Evolutionary conservation across 2,113 vertebrate species (phyloP).

Genomic region (Melospiza georgiana): DNA sequence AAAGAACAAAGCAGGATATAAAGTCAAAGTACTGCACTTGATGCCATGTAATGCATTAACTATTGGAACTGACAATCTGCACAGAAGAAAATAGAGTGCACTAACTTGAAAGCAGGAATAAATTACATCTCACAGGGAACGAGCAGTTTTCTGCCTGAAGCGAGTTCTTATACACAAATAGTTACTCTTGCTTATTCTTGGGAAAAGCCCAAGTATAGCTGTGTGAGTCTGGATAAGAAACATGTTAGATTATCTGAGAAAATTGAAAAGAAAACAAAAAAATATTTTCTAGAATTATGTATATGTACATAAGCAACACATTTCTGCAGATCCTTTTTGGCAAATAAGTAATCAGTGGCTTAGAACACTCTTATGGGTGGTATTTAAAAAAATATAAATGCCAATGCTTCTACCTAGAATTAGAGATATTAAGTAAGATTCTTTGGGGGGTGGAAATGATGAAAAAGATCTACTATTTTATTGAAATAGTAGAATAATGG

Average conservation of each 20-base stretch:
- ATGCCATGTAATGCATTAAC: not conserved
- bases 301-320: not conserved
- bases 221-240: not conserved
- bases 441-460: not conserved
- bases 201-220: not conserved
- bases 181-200: not conserved
- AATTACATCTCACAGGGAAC: not conserved
- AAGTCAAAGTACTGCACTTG: not conserved
- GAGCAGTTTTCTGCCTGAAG: not conserved
- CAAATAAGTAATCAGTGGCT: not conserved
- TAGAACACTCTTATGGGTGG: not conserved
- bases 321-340: not conserved
- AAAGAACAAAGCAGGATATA: not conserved
- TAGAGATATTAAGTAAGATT: not conserved
- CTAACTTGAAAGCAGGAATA: not conserved
- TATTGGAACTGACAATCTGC: not conserved
- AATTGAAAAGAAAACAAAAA: not conserved
- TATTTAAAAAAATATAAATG: not conserved
- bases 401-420: not conserved
- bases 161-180: not conserved
- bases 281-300: not conserved
- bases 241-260: not conserved
- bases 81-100: not conserved
- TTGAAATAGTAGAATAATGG: not conserved
- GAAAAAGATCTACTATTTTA: not conserved